Percentiles rank a stretch among this genome's conserved stretches.
phyloP scores from a whole-genome alignment of 2,797 vertebrate genomes.

The Botia almorhae region DNA sequence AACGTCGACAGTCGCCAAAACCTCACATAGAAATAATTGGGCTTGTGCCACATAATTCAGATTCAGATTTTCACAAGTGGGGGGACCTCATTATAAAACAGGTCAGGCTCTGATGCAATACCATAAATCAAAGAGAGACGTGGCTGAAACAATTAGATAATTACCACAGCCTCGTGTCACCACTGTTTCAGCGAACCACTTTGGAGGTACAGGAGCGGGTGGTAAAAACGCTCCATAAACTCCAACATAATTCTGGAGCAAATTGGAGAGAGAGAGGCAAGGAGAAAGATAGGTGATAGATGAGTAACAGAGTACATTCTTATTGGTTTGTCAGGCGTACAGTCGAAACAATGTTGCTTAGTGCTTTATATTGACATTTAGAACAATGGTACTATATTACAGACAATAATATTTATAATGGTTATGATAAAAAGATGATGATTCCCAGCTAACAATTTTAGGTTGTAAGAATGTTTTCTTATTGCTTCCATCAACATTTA shows the following conservation, averaged over 20 bases:
- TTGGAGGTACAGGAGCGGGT: conserved; percentile 53
- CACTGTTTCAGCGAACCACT: conserved; percentile 79
- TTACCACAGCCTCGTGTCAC: conserved; percentile 88
- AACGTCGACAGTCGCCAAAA: conserved; percentile 70
- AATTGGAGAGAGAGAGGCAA: conserved; percentile 58
- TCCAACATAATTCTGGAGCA: conserved; percentile 56
- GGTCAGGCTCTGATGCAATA: conserved; percentile 91
- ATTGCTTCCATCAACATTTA: too few species aligned
- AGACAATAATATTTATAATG: not conserved
- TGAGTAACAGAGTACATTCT: conserved; percentile 49
- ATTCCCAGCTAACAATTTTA: not conserved
- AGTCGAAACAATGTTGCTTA: conserved; percentile 7
- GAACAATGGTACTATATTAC: conserved; percentile 5
- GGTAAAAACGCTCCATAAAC: conserved; percentile 60
- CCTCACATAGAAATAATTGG: conserved; percentile 82
- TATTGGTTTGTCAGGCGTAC: conserved; percentile 32
- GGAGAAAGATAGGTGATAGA: conserved; percentile 48
- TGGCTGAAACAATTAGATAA: conserved; percentile 95
- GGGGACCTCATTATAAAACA: conserved; percentile 90
- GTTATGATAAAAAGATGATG: not conserved
- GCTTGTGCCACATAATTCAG: conserved; percentile 81
- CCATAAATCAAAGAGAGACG: conserved; percentile 93
- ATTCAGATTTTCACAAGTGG: conserved; percentile 82
- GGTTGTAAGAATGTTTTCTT: too few species aligned
- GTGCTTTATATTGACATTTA: conserved; percentile 17